phyloP scores from a whole-genome alignment of 2,113 vertebrate species.

The Bos indicus region DNA sequence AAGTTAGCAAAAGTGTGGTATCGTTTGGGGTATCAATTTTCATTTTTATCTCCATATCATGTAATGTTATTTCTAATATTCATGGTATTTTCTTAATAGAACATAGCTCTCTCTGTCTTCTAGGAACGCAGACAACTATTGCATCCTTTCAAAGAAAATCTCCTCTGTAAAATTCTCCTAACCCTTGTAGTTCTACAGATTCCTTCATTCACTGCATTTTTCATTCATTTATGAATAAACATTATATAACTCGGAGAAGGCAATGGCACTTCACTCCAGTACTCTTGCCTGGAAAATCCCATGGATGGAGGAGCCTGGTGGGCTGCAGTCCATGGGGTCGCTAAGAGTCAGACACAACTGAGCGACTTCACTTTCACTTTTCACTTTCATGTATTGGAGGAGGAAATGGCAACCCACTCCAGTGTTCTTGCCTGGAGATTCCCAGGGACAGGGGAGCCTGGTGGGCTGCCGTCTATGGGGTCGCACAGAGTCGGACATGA shows the following conservation, averaged over 20 bases:
- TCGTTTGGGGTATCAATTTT: background rate
- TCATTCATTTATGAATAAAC: background rate
- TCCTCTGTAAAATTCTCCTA: background rate
- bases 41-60: background rate
- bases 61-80: background rate
- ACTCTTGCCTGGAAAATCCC: too few relatives aligned
- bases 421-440: too few relatives aligned
- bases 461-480: too few relatives aligned
- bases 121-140: background rate
- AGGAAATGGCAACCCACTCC: too few relatives aligned
- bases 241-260: background rate
- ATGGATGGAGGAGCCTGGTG: too few relatives aligned
- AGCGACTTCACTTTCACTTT: too few relatives aligned
- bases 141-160: background rate
- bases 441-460: too few relatives aligned
- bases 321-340: too few relatives aligned
- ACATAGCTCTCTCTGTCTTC: background rate
- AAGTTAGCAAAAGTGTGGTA: background rate
- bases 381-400: too few relatives aligned
- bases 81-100: background rate
- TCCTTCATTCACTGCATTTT: background rate
- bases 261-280: too few relatives aligned
- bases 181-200: background rate
- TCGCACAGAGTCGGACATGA: too few relatives aligned
- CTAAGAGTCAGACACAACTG: too few relatives aligned